Base-by-base conservation (phyloP, 2,113 vertebrate genomes). In the Hipposideros armiger region DNA sequence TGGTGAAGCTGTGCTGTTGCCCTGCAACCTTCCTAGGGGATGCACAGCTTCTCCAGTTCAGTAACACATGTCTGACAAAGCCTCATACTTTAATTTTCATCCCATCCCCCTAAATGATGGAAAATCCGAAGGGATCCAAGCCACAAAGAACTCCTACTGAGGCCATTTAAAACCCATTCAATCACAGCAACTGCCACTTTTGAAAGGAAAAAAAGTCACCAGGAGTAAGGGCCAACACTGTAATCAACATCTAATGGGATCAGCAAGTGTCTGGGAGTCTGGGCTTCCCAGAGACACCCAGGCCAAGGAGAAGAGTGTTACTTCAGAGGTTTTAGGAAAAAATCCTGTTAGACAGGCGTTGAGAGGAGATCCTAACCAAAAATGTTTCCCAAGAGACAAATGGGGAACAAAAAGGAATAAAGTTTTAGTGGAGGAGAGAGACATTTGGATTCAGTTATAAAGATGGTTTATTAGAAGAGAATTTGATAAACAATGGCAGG, bases 101-200 rank as follows among this genome's bases (percentile, higher is more conserved):
- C 28, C n/a, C 73, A 22, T 47, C 87, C 74, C 90, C 40, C 4
- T 28, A 47, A 91, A 94, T 76, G 91, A 94, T 73, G 76, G 87
- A 94, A 96, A 95, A 96, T 77, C 52, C 62, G 67, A 91, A 94
- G 60, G 78, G 45, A 93, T 86, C 32, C 92, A 90, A 92, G 64
- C 54, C 90, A 77, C 90, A 96, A 92, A 90, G 77, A 96, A 96
- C 74, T 89, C 74, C 90, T 64, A 90, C 69, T 67, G 84, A 87
- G 95, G 95, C 76, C 4, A 90, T 83, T 94, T 94, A 93, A 94
- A 97, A 92, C 50, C 72, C 67, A 96, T 84, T 96, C 90, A 92
- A 82, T 96, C 96, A 96, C 76, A 90, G 90, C 94, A 77, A 87
- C 81, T 88, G 92, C 82, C 85, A 96, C 95, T 96, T 96, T 64